These are phyloP conservation scores for Merodon equestris DNA, from an alignment of 2,888 invertebrate genomes.

Conservation along the genomic window DNA sequence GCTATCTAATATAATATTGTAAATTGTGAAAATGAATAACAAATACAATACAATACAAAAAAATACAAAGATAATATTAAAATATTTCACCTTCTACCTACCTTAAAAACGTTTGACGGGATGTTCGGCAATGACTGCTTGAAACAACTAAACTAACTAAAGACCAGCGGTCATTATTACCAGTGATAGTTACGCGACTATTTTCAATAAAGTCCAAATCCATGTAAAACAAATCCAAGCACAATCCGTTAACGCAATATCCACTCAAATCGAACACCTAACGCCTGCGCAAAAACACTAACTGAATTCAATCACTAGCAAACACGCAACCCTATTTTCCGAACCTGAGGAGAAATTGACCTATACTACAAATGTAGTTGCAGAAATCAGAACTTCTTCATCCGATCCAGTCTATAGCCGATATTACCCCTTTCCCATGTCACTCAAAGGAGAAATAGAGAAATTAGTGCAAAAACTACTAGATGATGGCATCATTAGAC, in stretches of 20 bases:
- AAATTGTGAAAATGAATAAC: no score
- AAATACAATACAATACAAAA: no score
- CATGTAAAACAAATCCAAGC: neutral
- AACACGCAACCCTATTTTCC: no score
- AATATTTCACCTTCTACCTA: constrained; percentile 12
- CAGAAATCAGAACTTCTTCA: constrained; percentile 18
- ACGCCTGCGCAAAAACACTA: neutral
- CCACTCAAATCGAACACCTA: constrained; percentile 1
- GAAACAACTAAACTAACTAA: constrained; percentile 8
- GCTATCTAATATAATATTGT: no score
- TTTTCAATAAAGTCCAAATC: constrained; percentile 2
- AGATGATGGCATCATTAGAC: constrained; percentile 7
- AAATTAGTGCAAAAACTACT: constrained; percentile 5
- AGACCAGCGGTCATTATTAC: neutral
- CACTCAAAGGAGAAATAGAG: constrained; percentile 8
- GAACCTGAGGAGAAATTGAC: no score
- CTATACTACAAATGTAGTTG: no score
- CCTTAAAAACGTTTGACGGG: no score
- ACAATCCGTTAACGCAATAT: no score
- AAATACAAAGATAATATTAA: constrained; percentile 12
- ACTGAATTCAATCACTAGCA: no score
- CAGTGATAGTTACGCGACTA: neutral
- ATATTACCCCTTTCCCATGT: no score
- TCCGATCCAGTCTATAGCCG: constrained; percentile 11
- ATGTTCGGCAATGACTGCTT: constrained; percentile 7